Percentiles rank a stretch among this genome's conserved stretches.
These are phyloP conservation scores for Andrena haemorrhoa DNA, from an alignment of 2,888 invertebrate species.

Conservation along the genomic window DNA sequence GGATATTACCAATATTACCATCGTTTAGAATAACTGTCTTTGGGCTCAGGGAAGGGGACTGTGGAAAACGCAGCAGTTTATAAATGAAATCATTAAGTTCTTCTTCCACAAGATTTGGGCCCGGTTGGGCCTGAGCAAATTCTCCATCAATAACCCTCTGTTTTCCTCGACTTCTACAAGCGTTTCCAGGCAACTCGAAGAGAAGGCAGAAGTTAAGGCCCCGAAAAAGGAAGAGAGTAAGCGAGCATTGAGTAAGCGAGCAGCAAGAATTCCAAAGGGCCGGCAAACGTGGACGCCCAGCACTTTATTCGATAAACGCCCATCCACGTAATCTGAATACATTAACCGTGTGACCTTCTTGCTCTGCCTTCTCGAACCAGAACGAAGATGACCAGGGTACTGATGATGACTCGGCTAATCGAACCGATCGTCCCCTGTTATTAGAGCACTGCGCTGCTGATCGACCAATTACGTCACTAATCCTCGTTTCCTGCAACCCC, in stretches of 20 bases:
- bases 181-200: neutral
- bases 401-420: constrained; percentile 67
- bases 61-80: too few relatives aligned
- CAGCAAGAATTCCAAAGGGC: constrained; percentile 69
- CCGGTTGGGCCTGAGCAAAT: too few relatives aligned
- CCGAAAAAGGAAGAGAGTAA: constrained; percentile 28
- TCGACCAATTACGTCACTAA: constrained; percentile 60
- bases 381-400: constrained; percentile 47
- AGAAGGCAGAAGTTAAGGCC: neutral
- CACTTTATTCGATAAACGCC: constrained; percentile 79
- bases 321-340: constrained; percentile 78
- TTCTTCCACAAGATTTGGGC: too few relatives aligned
- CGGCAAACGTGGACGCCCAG: constrained; percentile 75
- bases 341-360: constrained; percentile 73
- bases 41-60: too few relatives aligned
- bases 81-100: too few relatives aligned
- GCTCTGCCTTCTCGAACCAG: constrained; percentile 60
- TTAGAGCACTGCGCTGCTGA: constrained; percentile 69
- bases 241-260: constrained; percentile 53
- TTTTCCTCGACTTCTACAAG: neutral
- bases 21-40: neutral
- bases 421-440: constrained; percentile 68
- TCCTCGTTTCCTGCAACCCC: constrained; percentile 35
- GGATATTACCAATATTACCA: too few relatives aligned
- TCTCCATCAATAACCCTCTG: too few relatives aligned